Percentiles rank a stretch among this genome's conserved stretches.
phyloP scores from a whole-genome alignment of 1,140 invertebrate genomes.

The Ladona fulva region DNA sequence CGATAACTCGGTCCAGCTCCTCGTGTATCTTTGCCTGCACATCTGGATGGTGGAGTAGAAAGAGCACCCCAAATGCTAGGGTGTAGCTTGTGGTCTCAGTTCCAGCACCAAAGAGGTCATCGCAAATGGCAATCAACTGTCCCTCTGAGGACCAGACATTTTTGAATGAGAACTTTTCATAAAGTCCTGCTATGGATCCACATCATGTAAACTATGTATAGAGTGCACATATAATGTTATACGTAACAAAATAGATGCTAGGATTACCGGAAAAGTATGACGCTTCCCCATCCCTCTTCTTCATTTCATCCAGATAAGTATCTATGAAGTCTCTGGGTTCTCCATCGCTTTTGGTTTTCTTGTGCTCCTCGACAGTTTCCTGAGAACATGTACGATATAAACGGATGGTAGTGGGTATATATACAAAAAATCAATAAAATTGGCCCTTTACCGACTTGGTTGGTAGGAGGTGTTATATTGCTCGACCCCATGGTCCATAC shows the following conservation, averaged over 20 bases:
- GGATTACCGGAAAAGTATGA: neutral
- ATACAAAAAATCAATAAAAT: too few relatives aligned
- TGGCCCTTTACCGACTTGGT: too few relatives aligned
- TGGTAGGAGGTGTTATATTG: too few relatives aligned
- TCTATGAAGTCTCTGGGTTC: conserved; percentile 13
- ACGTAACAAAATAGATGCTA: neutral
- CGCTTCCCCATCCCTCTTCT: conserved; percentile 20
- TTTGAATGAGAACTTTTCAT: neutral
- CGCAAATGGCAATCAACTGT: conserved; percentile 62
- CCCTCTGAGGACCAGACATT: conserved; percentile 43
- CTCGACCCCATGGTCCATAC: too few relatives aligned
- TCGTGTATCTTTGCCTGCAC: conserved; percentile 51
- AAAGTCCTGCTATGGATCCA: neutral
- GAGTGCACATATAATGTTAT: too few relatives aligned
- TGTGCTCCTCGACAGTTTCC: conserved; percentile 12
- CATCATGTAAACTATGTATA: too few relatives aligned
- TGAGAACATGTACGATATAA: neutral
- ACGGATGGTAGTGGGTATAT: too few relatives aligned
- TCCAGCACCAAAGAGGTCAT: conserved; percentile 74
- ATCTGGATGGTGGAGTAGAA: conserved; percentile 42
- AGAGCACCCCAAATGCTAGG: conserved; percentile 45
- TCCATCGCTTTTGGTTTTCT: neutral
- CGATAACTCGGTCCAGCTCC: conserved; percentile 50
- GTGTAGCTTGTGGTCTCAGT: conserved; percentile 58
- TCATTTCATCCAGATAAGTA: conserved; percentile 14